These are phyloP conservation scores for Micromys minutus DNA, from an alignment of 2,113 vertebrate genomes.

Conservation along the genomic window DNA sequence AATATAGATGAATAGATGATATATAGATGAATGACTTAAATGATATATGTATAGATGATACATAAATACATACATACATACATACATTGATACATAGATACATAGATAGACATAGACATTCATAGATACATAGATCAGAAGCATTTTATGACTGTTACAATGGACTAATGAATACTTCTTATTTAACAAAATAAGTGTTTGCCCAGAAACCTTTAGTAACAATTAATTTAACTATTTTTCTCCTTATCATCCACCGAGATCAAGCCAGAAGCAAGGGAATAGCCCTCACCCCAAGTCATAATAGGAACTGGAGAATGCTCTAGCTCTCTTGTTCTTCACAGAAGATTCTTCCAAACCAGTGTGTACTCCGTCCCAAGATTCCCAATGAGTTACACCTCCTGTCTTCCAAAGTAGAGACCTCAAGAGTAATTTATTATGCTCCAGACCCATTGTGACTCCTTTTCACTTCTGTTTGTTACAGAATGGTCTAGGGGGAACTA, in stretches of 20 bases:
- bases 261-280: background rate
- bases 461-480: background rate
- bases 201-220: background rate
- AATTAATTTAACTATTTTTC: background rate
- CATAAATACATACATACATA: background rate
- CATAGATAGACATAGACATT: no score
- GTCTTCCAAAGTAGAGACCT: background rate
- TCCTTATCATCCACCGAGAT: background rate
- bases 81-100: background rate
- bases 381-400: background rate
- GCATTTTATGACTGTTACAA: background rate
- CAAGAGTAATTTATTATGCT: background rate
- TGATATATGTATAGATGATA: no score
- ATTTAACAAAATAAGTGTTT: background rate
- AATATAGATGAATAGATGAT: background rate
- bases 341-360: background rate
- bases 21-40: no score
- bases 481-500: background rate
- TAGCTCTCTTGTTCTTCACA: background rate
- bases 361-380: background rate
- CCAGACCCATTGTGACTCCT: background rate
- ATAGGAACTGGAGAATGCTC: background rate
- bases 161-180: background rate
- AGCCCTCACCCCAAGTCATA: background rate
- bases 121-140: background rate